These are phyloP conservation scores for Stichodactyla mertensii DNA, from an alignment of 64 coral and sea anemone species.

Conservation along the genomic window DNA sequence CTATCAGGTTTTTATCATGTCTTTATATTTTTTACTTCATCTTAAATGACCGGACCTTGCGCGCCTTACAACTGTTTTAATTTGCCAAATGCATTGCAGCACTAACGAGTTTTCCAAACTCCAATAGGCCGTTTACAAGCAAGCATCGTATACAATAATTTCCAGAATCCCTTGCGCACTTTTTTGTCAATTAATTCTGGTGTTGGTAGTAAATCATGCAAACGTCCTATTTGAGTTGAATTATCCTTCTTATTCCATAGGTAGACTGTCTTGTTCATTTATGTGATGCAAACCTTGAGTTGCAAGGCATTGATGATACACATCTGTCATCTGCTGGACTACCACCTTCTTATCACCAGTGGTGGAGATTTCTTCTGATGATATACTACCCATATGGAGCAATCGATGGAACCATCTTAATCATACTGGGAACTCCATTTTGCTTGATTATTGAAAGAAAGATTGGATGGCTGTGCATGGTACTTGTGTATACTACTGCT, in stretches of 20 bases:
- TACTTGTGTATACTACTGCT: constrained; percentile 32
- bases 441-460: constrained; percentile 22
- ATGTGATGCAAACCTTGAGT: not conserved
- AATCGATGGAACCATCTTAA: constrained; percentile 27
- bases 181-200: not conserved
- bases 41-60: no score
- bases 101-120: no score
- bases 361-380: constrained; percentile 44
- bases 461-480: constrained; percentile 46
- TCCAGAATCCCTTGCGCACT: not conserved
- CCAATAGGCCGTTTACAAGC: no score
- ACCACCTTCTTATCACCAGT: constrained; percentile 33
- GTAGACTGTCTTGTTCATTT: not conserved
- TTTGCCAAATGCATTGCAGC: no score
- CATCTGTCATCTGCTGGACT: not conserved
- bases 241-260: not conserved
- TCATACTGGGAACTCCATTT: not conserved
- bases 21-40: not conserved
- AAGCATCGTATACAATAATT: no score
- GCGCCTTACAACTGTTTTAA: no score
- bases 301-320: not conserved
- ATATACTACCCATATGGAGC: constrained; percentile 42
- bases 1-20: constrained; percentile 17
- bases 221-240: no score
- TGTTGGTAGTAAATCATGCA: no score